Base-by-base conservation (phyloP, 2,797 vertebrate genomes). In the Oreochromis mossambicus region DNA sequence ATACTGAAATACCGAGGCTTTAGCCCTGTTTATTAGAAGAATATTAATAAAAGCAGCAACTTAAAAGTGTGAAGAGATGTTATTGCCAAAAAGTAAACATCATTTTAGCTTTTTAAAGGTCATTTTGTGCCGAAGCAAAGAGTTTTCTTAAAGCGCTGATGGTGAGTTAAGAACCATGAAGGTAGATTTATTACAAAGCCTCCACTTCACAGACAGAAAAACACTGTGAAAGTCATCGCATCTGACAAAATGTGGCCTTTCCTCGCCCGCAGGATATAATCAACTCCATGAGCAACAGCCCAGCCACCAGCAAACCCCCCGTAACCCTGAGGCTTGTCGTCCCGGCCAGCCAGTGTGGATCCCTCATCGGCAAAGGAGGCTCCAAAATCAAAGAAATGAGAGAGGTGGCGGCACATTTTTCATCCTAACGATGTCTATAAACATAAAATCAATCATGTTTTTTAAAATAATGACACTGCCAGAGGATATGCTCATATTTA, bases 371-470 rank as follows among this genome's bases (percentile, higher is more conserved):
- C 79, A 99, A 99, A 93, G 98, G 98, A 46, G 98, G 98, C 87
- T 98, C 98, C 93, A 99, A 99, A 95, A 99, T 99, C 94, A 98
- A 98, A 94, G 98, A 99, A 85, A 99, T 99, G 96, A 96, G 98
- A 93, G 98, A 99, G 97, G 98, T 98, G 87, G 38, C 21, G 29
- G 41, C 32, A 13, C 21, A 29, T 61, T 73, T 15, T 34, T 24
- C 5, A 4, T 4, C 19, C 11, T 17, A 29, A 7, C 2, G 0
- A 54, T 55, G 36, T 66, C n/a, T 29, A 19, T 76, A 55, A 76
- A 26, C 29, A 21, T 56, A 17, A 61, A 68, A 34, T 38, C 6
- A 77, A 48, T 77, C 56, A 7, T 36, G 19, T 46, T 15, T 70
- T 68, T 56, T 68, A 34, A 61, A 61, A 63, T 50, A 43, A 80